A percentile compares a stretch with the other conserved stretches of the same genome.
phyloP scores from a whole-genome alignment of 2,113 vertebrate species.

The Thinocorus orbignyianus region DNA sequence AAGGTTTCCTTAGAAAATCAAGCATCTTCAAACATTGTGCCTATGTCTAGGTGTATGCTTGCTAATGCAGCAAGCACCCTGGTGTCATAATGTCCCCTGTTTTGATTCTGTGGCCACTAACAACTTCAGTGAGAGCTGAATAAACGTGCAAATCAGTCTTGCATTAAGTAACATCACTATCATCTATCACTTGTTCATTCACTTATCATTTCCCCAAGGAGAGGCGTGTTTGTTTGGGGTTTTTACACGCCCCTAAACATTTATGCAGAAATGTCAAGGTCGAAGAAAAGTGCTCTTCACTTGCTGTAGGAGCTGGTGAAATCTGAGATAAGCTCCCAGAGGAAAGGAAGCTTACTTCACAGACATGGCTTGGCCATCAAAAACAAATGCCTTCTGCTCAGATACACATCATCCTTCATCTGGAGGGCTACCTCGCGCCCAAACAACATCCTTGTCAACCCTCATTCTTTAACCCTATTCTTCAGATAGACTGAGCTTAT shows the following conservation, averaged over 20 bases:
- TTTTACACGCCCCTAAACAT: not conserved
- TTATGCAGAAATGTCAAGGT: conserved; percentile 18
- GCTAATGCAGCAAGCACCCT: not conserved
- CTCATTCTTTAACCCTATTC: not conserved
- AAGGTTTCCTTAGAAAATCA: not conserved
- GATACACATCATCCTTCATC: not conserved
- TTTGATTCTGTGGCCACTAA: not conserved
- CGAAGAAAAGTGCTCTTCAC: conserved; percentile 2
- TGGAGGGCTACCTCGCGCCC: not conserved
- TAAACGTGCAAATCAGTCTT: not conserved
- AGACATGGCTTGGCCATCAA: not conserved
- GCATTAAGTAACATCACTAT: not conserved
- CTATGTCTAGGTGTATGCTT: not conserved
- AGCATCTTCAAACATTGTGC: not conserved
- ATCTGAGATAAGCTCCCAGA: not conserved
- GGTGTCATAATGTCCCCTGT: not conserved
- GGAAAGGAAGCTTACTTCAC: not conserved
- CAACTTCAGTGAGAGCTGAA: not conserved
- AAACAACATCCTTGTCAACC: not conserved
- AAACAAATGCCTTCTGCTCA: not conserved
- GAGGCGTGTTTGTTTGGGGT: not conserved
- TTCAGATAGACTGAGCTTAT: not conserved
- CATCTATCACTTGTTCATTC: not conserved
- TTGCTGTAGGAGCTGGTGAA: not conserved
- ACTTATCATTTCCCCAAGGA: not conserved